Conservation (phyloP, 2,113 vertebrate species). For the Corydoras sp. region DNA sequence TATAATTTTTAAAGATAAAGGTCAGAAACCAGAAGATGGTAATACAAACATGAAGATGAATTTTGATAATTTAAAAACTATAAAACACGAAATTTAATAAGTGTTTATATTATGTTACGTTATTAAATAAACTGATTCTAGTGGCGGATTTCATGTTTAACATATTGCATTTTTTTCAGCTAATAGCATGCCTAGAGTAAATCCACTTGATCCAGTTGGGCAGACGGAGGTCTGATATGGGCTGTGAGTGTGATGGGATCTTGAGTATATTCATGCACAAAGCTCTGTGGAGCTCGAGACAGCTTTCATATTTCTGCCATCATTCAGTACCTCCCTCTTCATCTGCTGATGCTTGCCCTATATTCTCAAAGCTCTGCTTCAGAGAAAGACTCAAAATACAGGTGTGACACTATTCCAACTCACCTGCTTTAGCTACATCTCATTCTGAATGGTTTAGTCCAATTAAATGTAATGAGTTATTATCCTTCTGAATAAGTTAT, state of each 20-base stretch:
- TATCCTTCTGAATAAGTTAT: background rate
- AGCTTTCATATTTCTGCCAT: background rate
- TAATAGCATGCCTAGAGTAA: too few species aligned
- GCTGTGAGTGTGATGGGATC: background rate
- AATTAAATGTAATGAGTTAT: background rate
- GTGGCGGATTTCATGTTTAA: too few species aligned
- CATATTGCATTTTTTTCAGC: too few species aligned
- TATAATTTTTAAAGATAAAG: too few species aligned
- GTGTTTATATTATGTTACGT: too few species aligned
- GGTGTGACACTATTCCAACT: conserved; percentile 8
- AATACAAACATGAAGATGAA: too few species aligned
- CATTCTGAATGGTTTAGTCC: background rate
- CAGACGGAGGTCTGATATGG: background rate
- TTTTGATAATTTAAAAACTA: too few species aligned
- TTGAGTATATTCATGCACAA: conserved; percentile 6
- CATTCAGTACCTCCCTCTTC: conserved; percentile 2
- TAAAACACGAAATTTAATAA: too few species aligned
- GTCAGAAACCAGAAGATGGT: too few species aligned
- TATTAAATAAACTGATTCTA: too few species aligned
- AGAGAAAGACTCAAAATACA: conserved; percentile 11
- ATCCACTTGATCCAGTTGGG: background rate
- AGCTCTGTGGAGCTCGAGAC: conserved; percentile 5
- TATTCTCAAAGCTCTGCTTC: background rate
- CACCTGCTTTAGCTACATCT: background rate
- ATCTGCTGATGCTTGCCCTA: conserved; percentile 6